Conservation (phyloP, 2,888 invertebrate species). For the Clepsis dumicolana region DNA sequence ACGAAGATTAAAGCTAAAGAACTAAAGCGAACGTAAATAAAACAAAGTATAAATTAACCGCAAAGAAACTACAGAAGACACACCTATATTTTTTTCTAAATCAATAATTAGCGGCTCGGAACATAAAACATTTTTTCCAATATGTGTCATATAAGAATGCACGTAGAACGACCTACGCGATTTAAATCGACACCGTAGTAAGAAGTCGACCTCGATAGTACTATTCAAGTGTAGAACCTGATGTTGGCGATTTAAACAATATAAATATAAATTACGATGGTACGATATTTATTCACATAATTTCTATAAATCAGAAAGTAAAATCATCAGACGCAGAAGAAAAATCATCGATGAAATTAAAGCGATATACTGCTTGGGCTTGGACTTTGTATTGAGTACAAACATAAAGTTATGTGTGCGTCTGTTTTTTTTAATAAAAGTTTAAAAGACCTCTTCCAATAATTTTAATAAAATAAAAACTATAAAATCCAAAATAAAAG, state of each 20-base stretch:
- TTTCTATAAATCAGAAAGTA: too few relatives aligned
- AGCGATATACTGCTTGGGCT: neutral
- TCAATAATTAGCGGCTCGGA: constrained; percentile 38
- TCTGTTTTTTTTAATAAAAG: too few relatives aligned
- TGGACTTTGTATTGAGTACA: too few relatives aligned
- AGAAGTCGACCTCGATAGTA: constrained; percentile 64
- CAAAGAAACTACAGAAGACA: constrained; percentile 10
- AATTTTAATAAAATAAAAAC: too few relatives aligned
- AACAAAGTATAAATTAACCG: constrained; percentile 10
- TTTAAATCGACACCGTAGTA: constrained; percentile 67
- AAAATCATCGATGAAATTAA: neutral
- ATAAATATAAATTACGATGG: neutral
- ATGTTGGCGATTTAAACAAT: constrained; percentile 46
- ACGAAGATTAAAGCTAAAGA: constrained; percentile 33
- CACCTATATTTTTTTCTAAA: constrained; percentile 12
- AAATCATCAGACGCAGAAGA: too few relatives aligned
- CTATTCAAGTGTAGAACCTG: constrained; percentile 45
- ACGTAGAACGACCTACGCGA: constrained; percentile 62
- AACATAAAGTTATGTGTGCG: too few relatives aligned
- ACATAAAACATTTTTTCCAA: constrained; percentile 44
- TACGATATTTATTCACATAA: neutral
- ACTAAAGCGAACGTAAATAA: constrained; percentile 8
- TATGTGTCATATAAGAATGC: constrained; percentile 54
- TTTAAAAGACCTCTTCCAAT: too few relatives aligned
- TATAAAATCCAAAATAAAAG: neutral